Conservation (phyloP, 1,140 invertebrate genomes). For the Bombus huntii region DNA sequence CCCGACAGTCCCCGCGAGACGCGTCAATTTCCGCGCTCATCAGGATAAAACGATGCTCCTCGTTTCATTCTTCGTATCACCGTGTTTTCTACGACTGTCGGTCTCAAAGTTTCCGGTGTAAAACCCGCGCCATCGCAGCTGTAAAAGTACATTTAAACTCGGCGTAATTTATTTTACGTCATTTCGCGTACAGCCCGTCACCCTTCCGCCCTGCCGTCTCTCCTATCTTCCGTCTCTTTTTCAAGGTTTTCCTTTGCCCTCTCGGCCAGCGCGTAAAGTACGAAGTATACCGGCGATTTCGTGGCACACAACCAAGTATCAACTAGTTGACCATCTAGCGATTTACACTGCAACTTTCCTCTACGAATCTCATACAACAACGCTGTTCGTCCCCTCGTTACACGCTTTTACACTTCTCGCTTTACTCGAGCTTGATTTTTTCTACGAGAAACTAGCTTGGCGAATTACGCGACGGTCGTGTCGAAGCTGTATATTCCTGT, state of each 20-base stretch:
- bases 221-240: not conserved
- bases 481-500: not conserved
- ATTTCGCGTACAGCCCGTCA: not conserved
- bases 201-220: not conserved
- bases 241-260: not conserved
- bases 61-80: conserved; percentile 15
- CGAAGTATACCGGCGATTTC: not conserved
- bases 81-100: conserved; percentile 5
- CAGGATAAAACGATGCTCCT: conserved; percentile 36
- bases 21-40: conserved; percentile 22
- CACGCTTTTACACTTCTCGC: not conserved
- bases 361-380: not conserved
- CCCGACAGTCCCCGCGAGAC: not conserved
- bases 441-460: not conserved
- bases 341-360: conserved; percentile 10
- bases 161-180: conserved; percentile 69
- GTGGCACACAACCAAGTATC: not conserved
- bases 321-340: conserved; percentile 1
- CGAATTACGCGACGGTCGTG: no score
- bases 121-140: conserved; percentile 48
- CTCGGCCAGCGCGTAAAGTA: not conserved
- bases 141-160: conserved; percentile 63
- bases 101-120: conserved; percentile 56
- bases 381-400: not conserved
- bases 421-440: not conserved